Evolutionary conservation across 2,797 vertebrate species (phyloP).

Genomic region (Yasuhikotakia modesta): DNA sequence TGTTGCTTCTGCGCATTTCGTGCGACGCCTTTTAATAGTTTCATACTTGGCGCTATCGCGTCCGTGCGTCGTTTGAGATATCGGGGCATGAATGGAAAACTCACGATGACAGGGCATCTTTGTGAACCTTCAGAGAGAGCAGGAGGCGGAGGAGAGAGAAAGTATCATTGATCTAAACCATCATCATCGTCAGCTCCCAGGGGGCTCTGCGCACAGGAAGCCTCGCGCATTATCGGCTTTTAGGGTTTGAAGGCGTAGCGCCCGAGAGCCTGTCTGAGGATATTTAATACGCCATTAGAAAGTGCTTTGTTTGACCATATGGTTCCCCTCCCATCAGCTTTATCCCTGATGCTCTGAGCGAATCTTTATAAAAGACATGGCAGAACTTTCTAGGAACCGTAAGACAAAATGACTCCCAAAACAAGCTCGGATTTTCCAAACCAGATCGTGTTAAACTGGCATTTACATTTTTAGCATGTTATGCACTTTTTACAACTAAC

Average conservation of each 20-base stretch:
- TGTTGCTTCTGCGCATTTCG: neutral
- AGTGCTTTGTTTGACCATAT: conserved; percentile 79
- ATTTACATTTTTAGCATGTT: neutral
- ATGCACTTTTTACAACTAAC: neutral
- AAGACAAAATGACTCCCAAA: neutral
- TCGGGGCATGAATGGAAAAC: conserved; percentile 74
- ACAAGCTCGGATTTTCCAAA: neutral
- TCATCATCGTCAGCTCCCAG: conserved; percentile 76
- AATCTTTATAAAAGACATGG: neutral
- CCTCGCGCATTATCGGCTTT: conserved; percentile 92
- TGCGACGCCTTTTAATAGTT: neutral
- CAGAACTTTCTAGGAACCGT: conserved; percentile 13
- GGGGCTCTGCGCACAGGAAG: conserved; percentile 86
- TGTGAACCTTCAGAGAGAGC: conserved; percentile 62
- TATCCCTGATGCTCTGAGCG: neutral
- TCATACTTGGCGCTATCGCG: conserved; percentile 12
- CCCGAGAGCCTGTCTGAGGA: conserved; percentile 88
- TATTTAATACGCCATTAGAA: conserved; percentile 94
- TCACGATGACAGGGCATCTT: conserved; percentile 72
- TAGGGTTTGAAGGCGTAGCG: conserved; percentile 85
- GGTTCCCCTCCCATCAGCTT: conserved; percentile 72
- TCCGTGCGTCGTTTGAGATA: conserved; percentile 8
- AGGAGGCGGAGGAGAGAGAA: conserved; percentile 64
- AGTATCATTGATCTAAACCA: conserved; percentile 84
- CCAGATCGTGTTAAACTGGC: neutral